Conservation (phyloP, 1,140 invertebrate species). For the Drosophila kohkoa region DNA sequence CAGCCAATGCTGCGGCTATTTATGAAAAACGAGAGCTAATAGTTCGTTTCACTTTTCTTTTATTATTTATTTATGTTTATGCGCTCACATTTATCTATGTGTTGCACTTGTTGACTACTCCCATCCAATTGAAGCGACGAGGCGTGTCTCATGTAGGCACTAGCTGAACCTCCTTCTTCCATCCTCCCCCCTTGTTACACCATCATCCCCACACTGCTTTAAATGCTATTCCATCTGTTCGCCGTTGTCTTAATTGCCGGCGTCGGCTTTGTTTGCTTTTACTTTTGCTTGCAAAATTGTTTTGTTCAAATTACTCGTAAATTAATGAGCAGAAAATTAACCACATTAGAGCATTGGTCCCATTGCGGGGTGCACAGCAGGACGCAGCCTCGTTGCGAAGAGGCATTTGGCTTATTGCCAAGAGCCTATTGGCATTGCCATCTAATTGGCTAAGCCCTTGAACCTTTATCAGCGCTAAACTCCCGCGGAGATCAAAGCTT, state of each 20-base stretch:
- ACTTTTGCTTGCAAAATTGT: constrained; percentile 78
- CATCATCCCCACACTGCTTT: neutral
- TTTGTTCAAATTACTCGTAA: constrained; percentile 70
- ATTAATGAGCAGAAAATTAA: constrained; percentile 83
- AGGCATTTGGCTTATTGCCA: constrained; percentile 23
- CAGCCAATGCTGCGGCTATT: constrained; percentile 46
- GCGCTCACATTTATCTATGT: constrained; percentile 31
- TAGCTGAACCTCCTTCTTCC: neutral
- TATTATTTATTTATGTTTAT: constrained; percentile 78
- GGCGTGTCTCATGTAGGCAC: constrained; percentile 60
- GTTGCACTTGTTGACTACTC: constrained; percentile 57
- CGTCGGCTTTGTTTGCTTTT: constrained; percentile 68
- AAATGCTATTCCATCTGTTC: constrained; percentile 4
- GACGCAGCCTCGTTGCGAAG: neutral
- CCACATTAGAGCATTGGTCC: constrained; percentile 66
- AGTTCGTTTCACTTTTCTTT: constrained; percentile 83
- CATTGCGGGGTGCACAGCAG: constrained; percentile 27
- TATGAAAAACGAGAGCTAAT: constrained; percentile 82
- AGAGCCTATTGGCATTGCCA: constrained; percentile 22
- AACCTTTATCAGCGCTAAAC: constrained; percentile 29
- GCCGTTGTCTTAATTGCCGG: constrained; percentile 60
- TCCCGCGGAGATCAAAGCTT: constrained; percentile 27
- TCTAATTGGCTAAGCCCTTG: constrained; percentile 53
- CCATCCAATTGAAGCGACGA: constrained; percentile 54
- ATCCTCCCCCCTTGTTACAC: neutral